Evolutionary conservation across 2,888 invertebrate species (phyloP).

Genomic region (Pecten maximus): DNA sequence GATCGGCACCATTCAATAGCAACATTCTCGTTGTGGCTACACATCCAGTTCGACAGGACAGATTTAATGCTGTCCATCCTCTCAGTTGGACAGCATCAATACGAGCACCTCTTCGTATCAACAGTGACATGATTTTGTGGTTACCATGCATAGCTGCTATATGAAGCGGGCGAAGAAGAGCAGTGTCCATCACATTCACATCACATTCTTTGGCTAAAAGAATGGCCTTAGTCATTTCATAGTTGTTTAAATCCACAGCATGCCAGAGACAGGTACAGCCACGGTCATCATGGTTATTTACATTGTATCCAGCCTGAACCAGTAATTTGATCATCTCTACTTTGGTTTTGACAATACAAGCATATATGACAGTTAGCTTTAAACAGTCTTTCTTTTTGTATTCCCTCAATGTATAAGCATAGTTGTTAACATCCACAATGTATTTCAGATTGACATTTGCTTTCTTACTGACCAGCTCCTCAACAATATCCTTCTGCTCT

Average conservation of each 20-base stretch:
- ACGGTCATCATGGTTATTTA: constrained; percentile 72
- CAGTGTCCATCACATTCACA: constrained; percentile 71
- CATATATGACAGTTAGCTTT: constrained; percentile 69
- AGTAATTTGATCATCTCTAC: constrained; percentile 68
- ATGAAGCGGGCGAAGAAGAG: constrained; percentile 71
- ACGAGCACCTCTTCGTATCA: constrained; percentile 69
- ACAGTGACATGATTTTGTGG: constrained; percentile 66
- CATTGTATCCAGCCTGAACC: constrained; percentile 72
- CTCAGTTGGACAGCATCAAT: constrained; percentile 72
- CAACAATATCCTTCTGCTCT: constrained; percentile 63
- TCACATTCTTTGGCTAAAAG: constrained; percentile 61
- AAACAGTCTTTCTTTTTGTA: constrained; percentile 66
- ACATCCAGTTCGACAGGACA: constrained; percentile 69
- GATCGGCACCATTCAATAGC: constrained; percentile 73
- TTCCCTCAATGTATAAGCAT: constrained; percentile 61
- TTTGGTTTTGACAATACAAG: constrained; percentile 69
- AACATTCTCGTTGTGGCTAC: constrained; percentile 67
- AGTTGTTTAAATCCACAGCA: constrained; percentile 72
- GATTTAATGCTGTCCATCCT: constrained; percentile 72
- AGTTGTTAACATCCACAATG: constrained; percentile 68
- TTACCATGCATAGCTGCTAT: constrained; percentile 74
- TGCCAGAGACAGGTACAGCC: constrained; percentile 75
- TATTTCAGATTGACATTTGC: constrained; percentile 70
- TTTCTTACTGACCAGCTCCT: constrained; percentile 61
- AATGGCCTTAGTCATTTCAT: constrained; percentile 72